Conservation (phyloP, 2,113 vertebrate genomes). For the Shinisaurus crocodilurus region DNA sequence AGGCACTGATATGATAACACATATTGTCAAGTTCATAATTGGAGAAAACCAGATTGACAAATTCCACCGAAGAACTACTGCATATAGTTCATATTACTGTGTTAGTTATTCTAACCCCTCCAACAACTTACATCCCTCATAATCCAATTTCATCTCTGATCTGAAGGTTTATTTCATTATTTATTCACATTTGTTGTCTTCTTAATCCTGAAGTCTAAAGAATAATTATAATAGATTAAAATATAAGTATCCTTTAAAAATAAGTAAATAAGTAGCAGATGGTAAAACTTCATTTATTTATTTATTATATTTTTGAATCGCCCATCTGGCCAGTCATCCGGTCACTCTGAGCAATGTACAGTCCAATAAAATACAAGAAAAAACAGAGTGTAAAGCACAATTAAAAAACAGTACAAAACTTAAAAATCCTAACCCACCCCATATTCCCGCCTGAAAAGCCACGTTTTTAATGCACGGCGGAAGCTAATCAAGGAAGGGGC, state of each 20-base stretch:
- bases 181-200: background rate
- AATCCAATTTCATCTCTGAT: background rate
- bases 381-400: no score
- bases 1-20: background rate
- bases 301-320: no score
- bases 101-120: background rate
- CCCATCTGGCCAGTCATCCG: no score
- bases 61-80: slow-evolving; percentile 1
- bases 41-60: slow-evolving; percentile 16
- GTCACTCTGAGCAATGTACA: no score
- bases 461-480: no score
- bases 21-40: background rate
- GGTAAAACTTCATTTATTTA: no score
- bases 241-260: background rate
- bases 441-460: no score
- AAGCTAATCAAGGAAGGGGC: no score
- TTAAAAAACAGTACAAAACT: no score
- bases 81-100: background rate
- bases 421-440: no score
- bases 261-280: background rate
- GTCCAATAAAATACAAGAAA: no score
- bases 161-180: background rate
- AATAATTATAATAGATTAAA: background rate
- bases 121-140: background rate
- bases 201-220: background rate